Conservation (phyloP, 2,888 invertebrate genomes). For the Melanotus villosus region DNA sequence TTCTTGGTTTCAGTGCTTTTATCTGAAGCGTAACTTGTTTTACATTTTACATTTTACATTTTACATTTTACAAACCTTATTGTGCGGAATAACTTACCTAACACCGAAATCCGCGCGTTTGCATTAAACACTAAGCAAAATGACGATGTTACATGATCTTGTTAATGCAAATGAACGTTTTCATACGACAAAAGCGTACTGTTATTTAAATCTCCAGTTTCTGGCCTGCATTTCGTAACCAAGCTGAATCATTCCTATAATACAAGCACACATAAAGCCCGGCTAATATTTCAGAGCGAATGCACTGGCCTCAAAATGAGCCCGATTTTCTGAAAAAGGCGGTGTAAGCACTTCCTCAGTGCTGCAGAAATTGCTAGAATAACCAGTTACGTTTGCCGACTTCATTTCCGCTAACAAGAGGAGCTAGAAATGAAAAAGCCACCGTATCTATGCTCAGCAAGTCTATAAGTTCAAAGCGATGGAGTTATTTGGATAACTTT, state of each 20-base stretch:
- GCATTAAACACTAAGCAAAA: conserved; percentile 22
- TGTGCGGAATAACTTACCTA: conserved; percentile 32
- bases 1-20: conserved; percentile 33
- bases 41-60: conserved; percentile 22
- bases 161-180: conserved; percentile 36
- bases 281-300: conserved; percentile 12
- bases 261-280: background rate
- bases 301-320: conserved; percentile 12
- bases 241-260: background rate
- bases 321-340: conserved; percentile 13
- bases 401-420: conserved; percentile 25
- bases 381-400: conserved; percentile 16
- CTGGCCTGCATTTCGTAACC: conserved; percentile 5
- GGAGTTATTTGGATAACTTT: background rate
- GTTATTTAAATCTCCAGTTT: conserved; percentile 20
- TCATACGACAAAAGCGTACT: conserved; percentile 27
- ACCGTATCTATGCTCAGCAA: conserved; percentile 5
- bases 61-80: conserved; percentile 25
- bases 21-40: conserved; percentile 26
- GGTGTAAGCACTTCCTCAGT: conserved; percentile 12
- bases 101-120: conserved; percentile 30
- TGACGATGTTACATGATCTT: conserved; percentile 21
- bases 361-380: conserved; percentile 15
- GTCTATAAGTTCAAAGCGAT: conserved; percentile 5
- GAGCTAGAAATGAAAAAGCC: conserved; percentile 7